Base-by-base conservation (phyloP, 2,113 vertebrate species). In the Marcusenius ussheri region DNA sequence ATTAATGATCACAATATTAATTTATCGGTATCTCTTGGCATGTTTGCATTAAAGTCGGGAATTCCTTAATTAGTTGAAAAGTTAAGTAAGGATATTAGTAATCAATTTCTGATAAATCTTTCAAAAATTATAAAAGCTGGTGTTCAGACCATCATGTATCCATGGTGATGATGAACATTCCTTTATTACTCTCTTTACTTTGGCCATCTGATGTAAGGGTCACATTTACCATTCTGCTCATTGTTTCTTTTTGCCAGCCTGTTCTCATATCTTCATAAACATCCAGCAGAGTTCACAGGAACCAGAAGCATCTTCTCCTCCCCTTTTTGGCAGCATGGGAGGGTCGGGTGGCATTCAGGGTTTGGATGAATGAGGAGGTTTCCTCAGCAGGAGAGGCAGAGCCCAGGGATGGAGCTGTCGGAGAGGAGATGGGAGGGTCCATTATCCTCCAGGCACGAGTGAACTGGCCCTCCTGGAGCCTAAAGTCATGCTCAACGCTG, bases 271-370 rank as follows among this genome's bases (percentile, higher is more conserved):
- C 31, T 88, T 88, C 58, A 62, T 24, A 66, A 66, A 45, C 39
- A 39, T 3, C 47, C 15, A n/a, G n/a, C 11, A 35, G 49, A 42
- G 27, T 90, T 96, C 95, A 96, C 90, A 96, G 95, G 93, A 96
- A 96, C 96, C 96, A 96, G 93, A 96, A 96, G 91, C 96, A 96
- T 90, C 96, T 96, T 92, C 95, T 95, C 90, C 94, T 92, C 93
- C 94, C 94, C 92, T 96, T 96, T 93, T 95, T 96, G 92, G 93
- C 90, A 88, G 93, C 89, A 90, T 91, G 92, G 42, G 94, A 10
- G n/a, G 87, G 49, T 19, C 83, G 45, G 66, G 66, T 50, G 50
- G 90, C 27, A 31, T 70, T 70, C 31, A 93, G 24, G n/a, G 87
- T 39, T 11, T 83, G 45, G 50, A 70, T 39, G 50, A 74, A 31